Evolutionary conservation across 2,797 vertebrate species (phyloP), one percentile per base, ranked within the genome.

Genomic region (Tiaroga cobitis): DNA sequence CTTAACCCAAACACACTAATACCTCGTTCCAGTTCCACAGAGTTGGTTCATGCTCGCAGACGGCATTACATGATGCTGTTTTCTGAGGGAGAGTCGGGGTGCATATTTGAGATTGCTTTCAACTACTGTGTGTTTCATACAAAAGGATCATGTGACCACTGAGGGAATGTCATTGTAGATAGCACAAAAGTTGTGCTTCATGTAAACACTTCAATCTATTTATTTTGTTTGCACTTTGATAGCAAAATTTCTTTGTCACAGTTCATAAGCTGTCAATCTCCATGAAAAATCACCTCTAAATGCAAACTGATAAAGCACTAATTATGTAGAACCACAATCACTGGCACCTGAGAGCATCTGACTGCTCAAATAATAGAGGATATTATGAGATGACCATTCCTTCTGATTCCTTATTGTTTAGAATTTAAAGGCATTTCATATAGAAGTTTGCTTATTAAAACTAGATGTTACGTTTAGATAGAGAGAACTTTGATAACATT

Each of bases 401-500:
- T 34, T 70, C 16, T 15, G 46, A 72, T 59, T 72, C 7, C 37
- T 41, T 61, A 7, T 24, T 46, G 80, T 73, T 73, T 3, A 32
- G 21, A 49, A 81, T 70, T 54, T 18, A 68, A 54, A 26, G 8
- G 29, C 63, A 80, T 49, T 83, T 82, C 26, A 34, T 32, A 21
- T 43, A 34, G 24, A 82, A 61, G 21, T 51, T 49, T 83, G 41
- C 59, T 75, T n/a, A 49, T 13, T 34, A 75, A 82, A 43, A 54
- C 46, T 37, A 81, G 65, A 61, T 73, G 26, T 46, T 59, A 26
- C 0, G 21, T 63, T 43, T 49, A 15, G 19, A 46, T 24, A 24
- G 34, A 56, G n/a, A 67, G 49, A 82, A 63, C 26, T 56, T 87
- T 84, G 10, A 16, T 72, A 63, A 39, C 41, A 49, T 80, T 87